Base-by-base conservation (phyloP, 2,888 invertebrate genomes). In the Ptilodon capucinus region DNA sequence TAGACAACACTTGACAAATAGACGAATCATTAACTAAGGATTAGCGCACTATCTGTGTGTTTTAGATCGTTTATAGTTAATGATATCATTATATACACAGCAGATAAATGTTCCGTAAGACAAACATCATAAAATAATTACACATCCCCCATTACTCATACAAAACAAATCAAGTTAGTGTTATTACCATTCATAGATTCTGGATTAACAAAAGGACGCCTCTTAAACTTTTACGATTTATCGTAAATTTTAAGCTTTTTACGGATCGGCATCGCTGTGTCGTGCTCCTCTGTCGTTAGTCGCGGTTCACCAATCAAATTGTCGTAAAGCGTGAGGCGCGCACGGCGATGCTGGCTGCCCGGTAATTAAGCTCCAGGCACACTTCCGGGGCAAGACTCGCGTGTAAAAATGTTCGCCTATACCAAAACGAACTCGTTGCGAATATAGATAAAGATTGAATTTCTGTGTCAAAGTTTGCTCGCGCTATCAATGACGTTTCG, bases 321-420 rank as follows among this genome's bases (percentile, higher is more conserved):
- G 76, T 84, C 83, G 81, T 87, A 86, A 89, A 89, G 70, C 70
- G 76, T 87, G 83, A n/a, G n/a, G n/a, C n/a, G n/a, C n/a, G n/a
- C n/a, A n/a, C n/a, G n/a, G n/a, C n/a, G n/a, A n/a, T n/a, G n/a
- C n/a, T n/a, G n/a, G n/a, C n/a, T n/a, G n/a, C n/a, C n/a, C n/a
- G n/a, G n/a, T n/a, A n/a, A n/a, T n/a, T n/a, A n/a, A n/a, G n/a
- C n/a, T n/a, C n/a, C n/a, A n/a, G n/a, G n/a, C n/a, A n/a, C n/a
- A n/a, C n/a, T n/a, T n/a, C n/a, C n/a, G n/a, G n/a, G n/a, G n/a
- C n/a, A n/a, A n/a, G n/a, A n/a, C n/a, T n/a, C n/a, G n/a, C n/a
- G n/a, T n/a, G n/a, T n/a, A n/a, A n/a, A n/a, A n/a, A n/a, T n/a
- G n/a, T n/a, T n/a, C n/a, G n/a, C n/a, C n/a, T n/a, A n/a, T n/a